Evolutionary conservation across 2,797 vertebrate species (phyloP), one percentile per base, ranked within the genome.

Genomic region (Premnoplex brunnescens): DNA sequence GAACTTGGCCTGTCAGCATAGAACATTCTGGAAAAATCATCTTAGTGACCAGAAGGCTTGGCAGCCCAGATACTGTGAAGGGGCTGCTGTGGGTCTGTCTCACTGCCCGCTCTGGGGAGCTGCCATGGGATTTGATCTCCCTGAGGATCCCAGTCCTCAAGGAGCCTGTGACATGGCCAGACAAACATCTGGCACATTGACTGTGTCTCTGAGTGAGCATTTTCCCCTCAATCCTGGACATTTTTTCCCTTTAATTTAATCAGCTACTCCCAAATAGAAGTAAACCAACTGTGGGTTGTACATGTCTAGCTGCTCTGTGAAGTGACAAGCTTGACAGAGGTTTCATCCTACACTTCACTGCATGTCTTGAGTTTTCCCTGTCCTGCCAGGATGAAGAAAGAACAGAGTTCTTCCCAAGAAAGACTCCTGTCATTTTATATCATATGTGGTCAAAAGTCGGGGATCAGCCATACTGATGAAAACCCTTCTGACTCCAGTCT

Each of bases 91-190:
- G 2, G 24, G 21, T 73, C 23, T 69, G n/a, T 69, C 37, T 77
- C 28, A 16, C 12, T 51, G n/a, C 22, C 43, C 17, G 9, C 17
- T 16, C 28, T 22, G 22, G 55, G 22, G 48, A 89, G 10, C 10
- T 74, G 27, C 28, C 58, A 28, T 59, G 30, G 54, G 30, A 71
- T 0, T 0, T n/a, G 27, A 4, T 28, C 13, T 82, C 28, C 32
- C 43, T 0, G 0, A 78, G 21, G 32, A 46, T 12, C 7, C 16
- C 14, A 36, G 13, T 22, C 13, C 14, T 7, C 44, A 44, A 1
- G 20, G 26, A 93, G 12, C 24, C 15, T 24, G 2, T 22, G 34
- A 4, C 17, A 56, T 0, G 4, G 20, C 19, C 41, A 59, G 12
- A 17, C 2, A 2, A n/a, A 28, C 22, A 64, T 7, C 7, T 19